Conservation (phyloP, 2,797 vertebrate genomes). For the Sebastes trivittatus region DNA sequence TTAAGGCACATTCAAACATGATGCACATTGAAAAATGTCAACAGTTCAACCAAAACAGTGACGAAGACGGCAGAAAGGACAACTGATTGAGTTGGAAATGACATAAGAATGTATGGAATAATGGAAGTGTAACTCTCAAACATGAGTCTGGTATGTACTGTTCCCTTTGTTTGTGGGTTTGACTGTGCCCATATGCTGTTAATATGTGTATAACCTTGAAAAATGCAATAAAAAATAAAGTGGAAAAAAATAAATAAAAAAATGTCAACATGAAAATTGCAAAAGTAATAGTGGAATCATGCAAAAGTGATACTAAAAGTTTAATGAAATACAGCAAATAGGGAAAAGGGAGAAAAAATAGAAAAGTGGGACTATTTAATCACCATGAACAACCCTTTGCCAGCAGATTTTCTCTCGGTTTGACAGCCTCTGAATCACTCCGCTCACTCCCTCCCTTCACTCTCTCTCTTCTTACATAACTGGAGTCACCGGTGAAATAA, state of each 20-base stretch:
- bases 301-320: not conserved
- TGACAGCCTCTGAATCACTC: slow-evolving; percentile 70
- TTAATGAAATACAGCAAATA: not conserved
- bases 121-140: no score
- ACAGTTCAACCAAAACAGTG: no score
- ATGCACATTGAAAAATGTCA: not conserved
- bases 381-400: slow-evolving; percentile 15
- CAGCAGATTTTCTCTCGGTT: slow-evolving; percentile 33
- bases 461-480: slow-evolving; percentile 80
- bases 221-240: no score
- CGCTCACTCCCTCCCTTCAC: not conserved
- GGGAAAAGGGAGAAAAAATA: not conserved
- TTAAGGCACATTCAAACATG: not conserved
- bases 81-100: no score
- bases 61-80: no score
- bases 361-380: not conserved
- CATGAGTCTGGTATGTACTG: no score
- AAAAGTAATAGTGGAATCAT: not conserved
- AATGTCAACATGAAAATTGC: not conserved
- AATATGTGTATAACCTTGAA: no score
- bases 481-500: slow-evolving; percentile 49
- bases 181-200: no score
- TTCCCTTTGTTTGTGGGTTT: no score
- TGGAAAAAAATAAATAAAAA: no score
- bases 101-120: no score